Percentiles rank a stretch among this genome's conserved stretches.
phyloP scores from a whole-genome alignment of 2,888 invertebrate species.

The Scrobipalpa costella region DNA sequence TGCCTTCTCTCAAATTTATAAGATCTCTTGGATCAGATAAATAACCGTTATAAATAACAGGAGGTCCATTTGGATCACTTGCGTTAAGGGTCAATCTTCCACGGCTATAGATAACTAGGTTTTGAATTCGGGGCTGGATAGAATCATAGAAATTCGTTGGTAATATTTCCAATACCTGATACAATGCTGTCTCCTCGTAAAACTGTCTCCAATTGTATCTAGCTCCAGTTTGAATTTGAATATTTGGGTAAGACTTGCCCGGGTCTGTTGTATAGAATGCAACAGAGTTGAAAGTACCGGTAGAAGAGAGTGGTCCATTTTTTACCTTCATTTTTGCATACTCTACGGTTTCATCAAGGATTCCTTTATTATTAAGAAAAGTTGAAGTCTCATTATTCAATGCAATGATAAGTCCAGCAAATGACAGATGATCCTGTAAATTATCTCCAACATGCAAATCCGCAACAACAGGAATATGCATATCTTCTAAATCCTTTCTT shows the following conservation, averaged over 20 bases:
- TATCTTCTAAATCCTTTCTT: conserved; percentile 47
- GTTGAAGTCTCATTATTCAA: conserved; percentile 77
- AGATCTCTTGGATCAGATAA: conserved; percentile 82
- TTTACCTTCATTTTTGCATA: conserved; percentile 53
- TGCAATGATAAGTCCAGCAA: conserved; percentile 69
- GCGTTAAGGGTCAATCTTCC: conserved; percentile 82
- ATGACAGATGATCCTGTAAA: conserved; percentile 70
- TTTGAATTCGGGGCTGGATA: conserved; percentile 75
- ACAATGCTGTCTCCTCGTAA: conserved; percentile 67
- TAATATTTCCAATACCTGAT: conserved; percentile 50
- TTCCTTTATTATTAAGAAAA: conserved; percentile 55
- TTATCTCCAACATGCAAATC: conserved; percentile 66
- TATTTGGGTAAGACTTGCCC: conserved; percentile 77
- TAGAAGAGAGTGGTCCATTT: conserved; percentile 74
- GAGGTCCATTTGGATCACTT: conserved; percentile 85
- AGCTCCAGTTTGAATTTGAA: conserved; percentile 77
- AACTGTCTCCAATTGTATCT: conserved; percentile 37
- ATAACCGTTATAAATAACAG: conserved; percentile 85
- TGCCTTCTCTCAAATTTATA: conserved; percentile 79
- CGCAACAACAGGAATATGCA: conserved; percentile 50
- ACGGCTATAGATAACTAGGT: conserved; percentile 82
- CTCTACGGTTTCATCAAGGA: conserved; percentile 58
- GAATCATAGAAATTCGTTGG: conserved; percentile 83
- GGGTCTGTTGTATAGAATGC: conserved; percentile 80
- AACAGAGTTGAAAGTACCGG: conserved; percentile 77